A percentile compares a stretch with the other conserved stretches of the same genome.
These are phyloP conservation scores for Poeciliopsis infans DNA, from an alignment of 2,797 vertebrate genomes.

Conservation along the genomic window DNA sequence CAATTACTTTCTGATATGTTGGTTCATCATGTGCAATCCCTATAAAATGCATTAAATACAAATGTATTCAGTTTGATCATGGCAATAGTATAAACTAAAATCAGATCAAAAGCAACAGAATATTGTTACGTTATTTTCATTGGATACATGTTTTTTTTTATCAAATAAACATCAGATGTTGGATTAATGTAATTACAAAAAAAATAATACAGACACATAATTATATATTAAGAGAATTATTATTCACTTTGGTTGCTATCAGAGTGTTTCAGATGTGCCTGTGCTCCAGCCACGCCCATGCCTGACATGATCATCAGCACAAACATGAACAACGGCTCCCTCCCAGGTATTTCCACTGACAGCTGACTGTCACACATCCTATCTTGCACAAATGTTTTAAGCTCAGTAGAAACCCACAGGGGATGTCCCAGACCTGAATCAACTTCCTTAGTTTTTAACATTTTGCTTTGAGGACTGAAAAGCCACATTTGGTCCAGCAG, in stretches of 20 bases:
- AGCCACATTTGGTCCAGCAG: background rate
- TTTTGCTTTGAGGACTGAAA: background rate
- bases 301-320: constrained; percentile 77
- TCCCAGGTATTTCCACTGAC: constrained; percentile 81
- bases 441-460: background rate
- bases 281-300: constrained; percentile 75
- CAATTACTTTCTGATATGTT: background rate
- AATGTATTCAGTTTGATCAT: background rate
- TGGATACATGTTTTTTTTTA: background rate
- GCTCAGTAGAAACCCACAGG: background rate
- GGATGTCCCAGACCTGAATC: background rate
- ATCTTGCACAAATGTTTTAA: background rate
- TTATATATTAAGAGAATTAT: background rate
- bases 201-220: background rate
- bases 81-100: background rate
- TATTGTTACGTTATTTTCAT: background rate
- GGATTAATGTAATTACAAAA: background rate
- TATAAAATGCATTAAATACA: background rate
- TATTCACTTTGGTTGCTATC: constrained; percentile 33
- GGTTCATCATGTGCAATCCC: background rate
- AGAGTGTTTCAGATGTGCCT: constrained; percentile 87
- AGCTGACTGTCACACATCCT: background rate
- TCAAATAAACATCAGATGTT: background rate
- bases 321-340: constrained; percentile 60
- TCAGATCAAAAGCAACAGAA: background rate